phyloP scores from a whole-genome alignment of 2,113 vertebrate species.

The Elachura formosa region DNA sequence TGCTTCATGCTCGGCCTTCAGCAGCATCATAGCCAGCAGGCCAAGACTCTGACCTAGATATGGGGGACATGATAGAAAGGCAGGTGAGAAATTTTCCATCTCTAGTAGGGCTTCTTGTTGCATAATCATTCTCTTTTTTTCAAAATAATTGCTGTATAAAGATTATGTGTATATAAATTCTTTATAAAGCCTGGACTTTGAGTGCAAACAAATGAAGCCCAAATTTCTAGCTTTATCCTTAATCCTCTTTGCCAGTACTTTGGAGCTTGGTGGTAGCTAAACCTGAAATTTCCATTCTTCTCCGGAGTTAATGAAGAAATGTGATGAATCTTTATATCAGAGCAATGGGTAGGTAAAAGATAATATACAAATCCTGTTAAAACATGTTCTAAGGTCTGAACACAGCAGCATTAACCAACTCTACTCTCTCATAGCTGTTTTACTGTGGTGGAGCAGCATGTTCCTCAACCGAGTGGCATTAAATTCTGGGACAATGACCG shows the following conservation, averaged over 20 bases:
- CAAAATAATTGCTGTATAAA: background rate
- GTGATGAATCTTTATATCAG: background rate
- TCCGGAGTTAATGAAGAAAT: background rate
- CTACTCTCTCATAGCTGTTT: background rate
- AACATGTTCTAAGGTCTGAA: slow-evolving; percentile 13
- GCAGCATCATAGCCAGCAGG: background rate
- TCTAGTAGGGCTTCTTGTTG: background rate
- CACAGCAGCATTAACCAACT: background rate
- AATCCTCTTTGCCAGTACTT: background rate
- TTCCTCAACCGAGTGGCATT: background rate
- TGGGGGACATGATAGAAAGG: background rate
- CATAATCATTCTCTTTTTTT: background rate
- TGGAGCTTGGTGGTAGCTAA: background rate
- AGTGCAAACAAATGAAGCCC: background rate
- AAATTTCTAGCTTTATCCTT: background rate
- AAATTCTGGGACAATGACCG: background rate
- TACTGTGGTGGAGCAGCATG: background rate
- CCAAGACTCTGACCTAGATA: background rate
- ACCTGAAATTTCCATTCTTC: slow-evolving; percentile 3
- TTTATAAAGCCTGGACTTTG: background rate
- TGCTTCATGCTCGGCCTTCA: background rate
- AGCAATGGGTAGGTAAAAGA: background rate
- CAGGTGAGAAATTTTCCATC: background rate
- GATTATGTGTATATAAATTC: background rate
- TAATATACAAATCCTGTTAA: background rate